Percentiles rank a stretch among this genome's conserved stretches.
Conservation (phyloP, 1,140 invertebrate species). For the Samia ricini region DNA sequence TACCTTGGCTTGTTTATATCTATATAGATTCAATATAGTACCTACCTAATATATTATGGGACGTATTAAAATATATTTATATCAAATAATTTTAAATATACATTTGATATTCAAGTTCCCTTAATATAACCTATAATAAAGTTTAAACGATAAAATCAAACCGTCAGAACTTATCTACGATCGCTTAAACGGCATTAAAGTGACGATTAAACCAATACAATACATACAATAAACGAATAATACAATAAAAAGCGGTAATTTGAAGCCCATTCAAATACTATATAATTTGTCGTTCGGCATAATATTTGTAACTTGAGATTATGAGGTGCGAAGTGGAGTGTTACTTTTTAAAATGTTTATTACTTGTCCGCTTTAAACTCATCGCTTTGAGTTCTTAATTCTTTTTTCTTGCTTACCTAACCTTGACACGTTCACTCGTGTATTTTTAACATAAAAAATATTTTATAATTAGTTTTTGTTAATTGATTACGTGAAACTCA, state of each 20-base stretch:
- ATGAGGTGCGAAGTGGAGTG: conserved; percentile 17
- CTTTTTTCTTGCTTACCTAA: too few species aligned
- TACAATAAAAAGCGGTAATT: conserved; percentile 17
- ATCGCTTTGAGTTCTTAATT: not conserved
- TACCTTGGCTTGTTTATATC: too few species aligned
- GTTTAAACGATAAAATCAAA: conserved; percentile 6
- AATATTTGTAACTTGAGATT: conserved; percentile 20
- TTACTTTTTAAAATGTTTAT: not conserved
- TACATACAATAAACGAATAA: not conserved
- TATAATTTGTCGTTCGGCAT: conserved; percentile 9
- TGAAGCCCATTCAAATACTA: conserved; percentile 14
- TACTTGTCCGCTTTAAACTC: not conserved
- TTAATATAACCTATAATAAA: not conserved
- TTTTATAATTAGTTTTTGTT: too few species aligned
- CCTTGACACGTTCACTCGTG: too few species aligned
- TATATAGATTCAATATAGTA: too few species aligned
- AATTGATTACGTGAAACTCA: too few species aligned
- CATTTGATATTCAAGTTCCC: not conserved
- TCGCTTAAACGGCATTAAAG: conserved; percentile 19
- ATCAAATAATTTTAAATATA: not conserved
- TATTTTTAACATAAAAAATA: too few species aligned
- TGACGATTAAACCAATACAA: conserved; percentile 15
- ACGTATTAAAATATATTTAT: too few species aligned
- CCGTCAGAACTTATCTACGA: not conserved
- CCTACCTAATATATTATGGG: too few species aligned